Evolutionary conservation across 2,113 vertebrate species (phyloP).

Genomic region (Mesocricetus auratus): DNA sequence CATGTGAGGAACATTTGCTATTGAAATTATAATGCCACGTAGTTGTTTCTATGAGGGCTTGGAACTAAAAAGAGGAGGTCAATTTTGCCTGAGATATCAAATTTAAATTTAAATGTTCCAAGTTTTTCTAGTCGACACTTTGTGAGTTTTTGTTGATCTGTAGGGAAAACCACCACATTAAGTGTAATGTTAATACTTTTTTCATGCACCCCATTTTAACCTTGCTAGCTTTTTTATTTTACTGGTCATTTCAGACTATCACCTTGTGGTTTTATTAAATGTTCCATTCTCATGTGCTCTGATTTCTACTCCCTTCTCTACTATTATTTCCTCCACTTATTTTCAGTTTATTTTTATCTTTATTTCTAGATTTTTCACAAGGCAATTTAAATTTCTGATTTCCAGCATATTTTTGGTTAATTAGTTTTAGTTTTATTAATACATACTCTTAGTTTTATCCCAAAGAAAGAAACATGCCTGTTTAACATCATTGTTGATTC

Average conservation of each 20-base stretch:
- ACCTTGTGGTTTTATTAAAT: constrained; percentile 16
- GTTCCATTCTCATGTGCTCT: constrained; percentile 24
- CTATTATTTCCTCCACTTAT: constrained; percentile 10
- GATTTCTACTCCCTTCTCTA: constrained; percentile 27
- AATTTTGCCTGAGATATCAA: not conserved
- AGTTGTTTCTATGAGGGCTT: not conserved
- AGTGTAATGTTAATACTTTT: not conserved
- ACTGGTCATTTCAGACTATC: constrained; percentile 36
- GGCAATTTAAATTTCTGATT: constrained; percentile 2
- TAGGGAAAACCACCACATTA: not conserved
- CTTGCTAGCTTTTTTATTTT: constrained; percentile 35
- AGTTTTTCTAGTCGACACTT: not conserved
- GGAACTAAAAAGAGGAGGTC: not conserved
- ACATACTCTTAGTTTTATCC: not conserved
- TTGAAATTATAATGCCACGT: not conserved
- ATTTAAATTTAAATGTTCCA: not conserved
- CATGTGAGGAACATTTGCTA: not conserved
- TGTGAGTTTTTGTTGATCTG: not conserved
- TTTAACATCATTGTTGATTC: not conserved
- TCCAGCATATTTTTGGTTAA: not conserved
- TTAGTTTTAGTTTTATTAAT: not conserved
- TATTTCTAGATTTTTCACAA: not conserved
- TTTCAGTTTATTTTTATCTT: constrained; percentile 41
- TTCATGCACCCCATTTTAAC: not conserved
- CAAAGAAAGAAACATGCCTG: not conserved